phyloP scores from a whole-genome alignment of 2,797 vertebrate genomes.

The Avahi laniger region DNA sequence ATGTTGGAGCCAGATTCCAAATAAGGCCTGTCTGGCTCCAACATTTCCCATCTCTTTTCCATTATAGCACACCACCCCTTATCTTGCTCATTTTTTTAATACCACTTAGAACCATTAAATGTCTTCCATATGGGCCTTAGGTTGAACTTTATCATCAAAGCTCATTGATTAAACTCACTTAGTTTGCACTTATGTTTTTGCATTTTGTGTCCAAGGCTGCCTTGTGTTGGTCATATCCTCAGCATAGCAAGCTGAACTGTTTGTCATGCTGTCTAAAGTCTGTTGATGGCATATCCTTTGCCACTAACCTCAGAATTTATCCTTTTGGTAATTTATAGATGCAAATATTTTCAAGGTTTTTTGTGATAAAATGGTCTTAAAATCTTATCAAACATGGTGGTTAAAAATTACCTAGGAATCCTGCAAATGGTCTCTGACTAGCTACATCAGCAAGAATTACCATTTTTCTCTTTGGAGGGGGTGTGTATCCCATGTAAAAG shows the following conservation, averaged over 20 bases:
- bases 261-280: neutral
- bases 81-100: neutral
- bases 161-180: neutral
- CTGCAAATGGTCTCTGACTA: neutral
- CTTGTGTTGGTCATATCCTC: neutral
- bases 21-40: neutral
- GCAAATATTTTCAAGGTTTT: neutral
- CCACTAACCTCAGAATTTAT: neutral
- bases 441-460: neutral
- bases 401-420: neutral
- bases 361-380: neutral
- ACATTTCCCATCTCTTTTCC: neutral
- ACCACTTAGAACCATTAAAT: neutral
- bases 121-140: neutral
- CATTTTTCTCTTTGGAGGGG: neutral
- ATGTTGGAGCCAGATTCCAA: neutral
- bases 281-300: neutral
- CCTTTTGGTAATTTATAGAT: neutral
- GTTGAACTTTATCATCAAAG: neutral
- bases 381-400: neutral
- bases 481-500: neutral
- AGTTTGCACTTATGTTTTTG: neutral
- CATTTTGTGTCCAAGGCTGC: neutral
- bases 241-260: neutral
- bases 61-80: neutral